phyloP scores from a whole-genome alignment of 2,113 vertebrate species.

The Sapayoa aenigma region DNA sequence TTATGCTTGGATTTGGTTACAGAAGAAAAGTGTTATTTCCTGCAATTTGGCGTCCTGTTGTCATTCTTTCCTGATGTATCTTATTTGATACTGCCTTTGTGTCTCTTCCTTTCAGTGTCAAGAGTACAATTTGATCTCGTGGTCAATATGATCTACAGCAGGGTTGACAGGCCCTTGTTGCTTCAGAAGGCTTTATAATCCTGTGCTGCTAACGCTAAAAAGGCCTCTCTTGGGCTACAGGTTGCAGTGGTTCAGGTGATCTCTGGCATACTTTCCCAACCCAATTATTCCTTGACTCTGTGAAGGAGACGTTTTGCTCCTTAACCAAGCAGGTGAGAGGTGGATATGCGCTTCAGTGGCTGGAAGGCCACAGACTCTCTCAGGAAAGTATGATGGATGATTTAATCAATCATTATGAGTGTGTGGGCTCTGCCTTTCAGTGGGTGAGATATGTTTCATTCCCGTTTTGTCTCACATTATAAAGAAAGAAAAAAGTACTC shows the following conservation, averaged over 20 bases:
- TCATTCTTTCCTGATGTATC: neutral
- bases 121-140: neutral
- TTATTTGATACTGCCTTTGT: neutral
- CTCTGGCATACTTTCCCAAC: neutral
- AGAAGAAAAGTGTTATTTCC: neutral
- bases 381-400: neutral
- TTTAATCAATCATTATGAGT: slow-evolving; percentile 28
- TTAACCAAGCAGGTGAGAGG: neutral
- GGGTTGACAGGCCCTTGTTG: neutral
- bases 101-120: neutral
- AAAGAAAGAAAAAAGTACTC: slow-evolving; percentile 14
- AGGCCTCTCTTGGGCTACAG: neutral
- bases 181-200: neutral
- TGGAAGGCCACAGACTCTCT: neutral
- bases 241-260: neutral
- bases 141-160: neutral
- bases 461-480: slow-evolving; percentile 29
- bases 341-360: accelerated
- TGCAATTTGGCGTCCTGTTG: neutral
- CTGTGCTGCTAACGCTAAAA: neutral
- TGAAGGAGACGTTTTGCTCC: neutral
- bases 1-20: neutral
- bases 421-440: slow-evolving; percentile 55
- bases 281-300: neutral
- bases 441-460: slow-evolving; percentile 57